Evolutionary conservation across 2,797 vertebrate genomes (phyloP), one percentile per base, ranked within the genome.

Genomic region (Macropus fuliginosus): DNA sequence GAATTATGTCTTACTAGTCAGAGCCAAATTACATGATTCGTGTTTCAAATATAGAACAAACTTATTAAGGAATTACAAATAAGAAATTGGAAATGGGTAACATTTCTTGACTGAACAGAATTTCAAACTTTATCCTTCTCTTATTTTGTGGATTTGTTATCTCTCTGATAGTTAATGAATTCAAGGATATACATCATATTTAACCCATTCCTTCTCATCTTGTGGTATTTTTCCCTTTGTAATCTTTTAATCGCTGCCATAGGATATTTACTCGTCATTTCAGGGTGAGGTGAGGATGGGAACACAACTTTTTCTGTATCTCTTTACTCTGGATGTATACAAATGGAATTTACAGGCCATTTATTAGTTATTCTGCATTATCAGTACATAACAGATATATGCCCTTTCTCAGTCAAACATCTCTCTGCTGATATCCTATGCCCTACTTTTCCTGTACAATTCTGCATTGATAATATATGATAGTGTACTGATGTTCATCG

Each of bases 41-140:
- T 91, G 1, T 31, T 90, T 96, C n/a, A 91, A 74, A 97, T 18
- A 91, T 31, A 54, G 90, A 91, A 55, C 27, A 54, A 52, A 55
- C 52, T 91, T 14, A 55, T 55, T 91, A 91, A 52, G 16, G 50
- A 91, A 91, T 54, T 91, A 54, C 50, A 91, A 54, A 34, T 6
- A 18, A 21, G 31, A 91, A 52, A 54, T 54, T 34, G 16, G 52
- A 91, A 13, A 81, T 27, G 21, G 46, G 40, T 10, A 81, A 81
- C 21, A 27, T 81, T 81, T 81, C n/a, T 81, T 81, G 9, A 40
- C 34, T 74, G n/a, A 6, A 74, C 18, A 21, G n/a, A 8, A 40
- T 74, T 40, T 40, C n/a, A 40, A 21, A 40, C 16, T 74, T 74
- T 74, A 74, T 74, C 34, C 16, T 74, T 21, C 14, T 81, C 24